Evolutionary conservation across 2,797 vertebrate species (phyloP), one percentile per base, ranked within the genome.

Genomic region (Etheostoma perlongum): DNA sequence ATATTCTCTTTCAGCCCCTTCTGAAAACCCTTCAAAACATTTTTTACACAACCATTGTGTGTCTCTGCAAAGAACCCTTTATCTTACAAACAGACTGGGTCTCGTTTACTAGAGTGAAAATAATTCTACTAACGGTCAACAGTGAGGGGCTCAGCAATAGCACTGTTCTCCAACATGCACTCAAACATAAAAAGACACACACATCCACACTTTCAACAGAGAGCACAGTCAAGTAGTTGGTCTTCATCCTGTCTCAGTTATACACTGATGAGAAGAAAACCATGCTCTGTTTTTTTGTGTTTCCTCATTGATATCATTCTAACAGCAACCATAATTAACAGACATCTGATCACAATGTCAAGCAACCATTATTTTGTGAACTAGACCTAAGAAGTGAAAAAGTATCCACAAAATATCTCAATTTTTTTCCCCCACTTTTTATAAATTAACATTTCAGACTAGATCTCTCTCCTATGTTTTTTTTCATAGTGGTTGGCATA

Each of bases 201-300:
- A 78, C 81, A 74, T 54, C 63, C 74, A 68, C 76, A 90, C 85
- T 83, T 92, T 85, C 76, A 85, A 91, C 79, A 90, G 86, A 92
- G 90, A 92, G 88, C 86, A 82, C 81, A 78, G 93, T 94, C 93
- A 94, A 94, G 93, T 93, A 93, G 88, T 90, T 82, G 87, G 90
- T 90, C 85, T 90, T 93, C 57, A 85, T 92, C 91, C 92, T 92
- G 92, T 92, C 93, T 94, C 92, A 91, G 92, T 91, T 78, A 90
- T 89, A 91, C 88, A 91, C 86, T 89, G 87, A 89, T 88, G 91
- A 92, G 82, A 90, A 88, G 86, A 91, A 90, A 93, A 93, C 91
- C 91, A 86, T 90, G 92, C 90, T 84, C 47, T 54, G 15, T 74
- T 79, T 87, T 84, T 86, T 77, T 85, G 33, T 74, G 83, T 87